Evolutionary conservation across 1,140 invertebrate species (phyloP).

Genomic region (Bombus pascuorum): DNA sequence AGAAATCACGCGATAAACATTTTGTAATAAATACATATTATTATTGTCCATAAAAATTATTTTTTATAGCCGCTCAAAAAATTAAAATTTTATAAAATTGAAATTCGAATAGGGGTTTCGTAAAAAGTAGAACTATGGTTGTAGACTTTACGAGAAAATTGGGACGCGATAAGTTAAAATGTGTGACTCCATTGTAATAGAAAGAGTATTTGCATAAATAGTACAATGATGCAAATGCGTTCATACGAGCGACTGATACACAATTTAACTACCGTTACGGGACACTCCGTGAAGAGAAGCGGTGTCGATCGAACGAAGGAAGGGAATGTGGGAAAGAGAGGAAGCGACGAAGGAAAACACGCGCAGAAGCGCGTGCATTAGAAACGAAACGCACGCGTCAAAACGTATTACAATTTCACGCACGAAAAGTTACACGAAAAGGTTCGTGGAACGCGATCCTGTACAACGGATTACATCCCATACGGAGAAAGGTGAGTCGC

Average conservation of each 20-base stretch:
- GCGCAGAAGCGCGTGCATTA: slow-evolving; percentile 4
- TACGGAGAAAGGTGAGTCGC: not conserved
- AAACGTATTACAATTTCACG: slow-evolving; percentile 59
- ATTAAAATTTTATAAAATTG: not conserved
- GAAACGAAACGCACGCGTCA: slow-evolving; percentile 48
- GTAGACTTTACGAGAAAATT: not conserved
- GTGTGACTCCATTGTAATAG: not conserved
- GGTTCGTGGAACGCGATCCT: slow-evolving; percentile 19
- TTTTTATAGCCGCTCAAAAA: not conserved
- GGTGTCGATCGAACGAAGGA: not conserved
- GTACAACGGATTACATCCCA: slow-evolving; percentile 11
- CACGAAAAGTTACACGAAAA: slow-evolving; percentile 51
- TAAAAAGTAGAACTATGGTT: not conserved
- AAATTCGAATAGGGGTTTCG: not conserved
- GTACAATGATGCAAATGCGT: slow-evolving; percentile 21
- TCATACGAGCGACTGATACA: slow-evolving; percentile 15
- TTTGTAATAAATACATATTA: not conserved
- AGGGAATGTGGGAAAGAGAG: not conserved
- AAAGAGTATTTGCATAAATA: slow-evolving; percentile 21
- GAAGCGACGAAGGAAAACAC: not conserved
- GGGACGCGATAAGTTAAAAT: not conserved
- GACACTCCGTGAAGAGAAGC: not conserved
- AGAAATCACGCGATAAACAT: not conserved
- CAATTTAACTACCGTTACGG: slow-evolving; percentile 43
- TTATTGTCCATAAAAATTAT: not conserved